Evolutionary conservation across 2,113 vertebrate genomes (phyloP), one percentile per base, ranked within the genome.

Genomic region (Pygoscelis adeliae): DNA sequence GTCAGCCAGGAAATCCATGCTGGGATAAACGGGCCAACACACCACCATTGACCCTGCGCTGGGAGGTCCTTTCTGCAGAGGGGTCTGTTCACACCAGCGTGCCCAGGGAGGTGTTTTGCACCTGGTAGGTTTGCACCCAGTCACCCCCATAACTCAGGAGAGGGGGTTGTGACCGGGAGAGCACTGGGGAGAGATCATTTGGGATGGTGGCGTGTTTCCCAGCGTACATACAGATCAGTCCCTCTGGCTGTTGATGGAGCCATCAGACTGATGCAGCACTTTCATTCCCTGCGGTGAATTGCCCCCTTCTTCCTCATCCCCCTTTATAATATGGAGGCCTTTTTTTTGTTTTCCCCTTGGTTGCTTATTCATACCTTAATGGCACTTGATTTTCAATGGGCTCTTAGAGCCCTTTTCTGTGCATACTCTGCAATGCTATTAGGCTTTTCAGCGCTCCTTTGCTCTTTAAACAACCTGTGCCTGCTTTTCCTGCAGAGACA

Each of bases 341-440:
- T 65, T 19, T 19, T 42, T 42, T 42, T 42, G 30, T 46, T 40
- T 13, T 3, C 7, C 5, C n/a, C 67, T 53, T 3, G 1, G 26
- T 34, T 95, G 70, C 88, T 93, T 93, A 92, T 95, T 95, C 85
- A 94, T 88, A 69, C 56, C 78, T 85, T 92, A 83, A 90, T 65
- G 58, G 74, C 88, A 36, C 74, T 93, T 65, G 92, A 80, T 85
- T 85, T 83, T 36, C 85, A 82, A 73, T 40, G 72, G 81, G 81
- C 69, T 89, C 81, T 78, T 34, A 50, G 27, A 89, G 78, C 61
- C 65, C 46, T 76, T 53, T n/a, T 16, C 82, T 18, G n/a, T 74
- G 56, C 82, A 2, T 4, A 3, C 42, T 78, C 59, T 32, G 65
- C 63, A 21, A 17, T 1, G 3, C 74, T 32, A 2, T 52, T 4